phyloP scores from a whole-genome alignment of 2,113 vertebrate species.

The Misgurnus anguillicaudatus region DNA sequence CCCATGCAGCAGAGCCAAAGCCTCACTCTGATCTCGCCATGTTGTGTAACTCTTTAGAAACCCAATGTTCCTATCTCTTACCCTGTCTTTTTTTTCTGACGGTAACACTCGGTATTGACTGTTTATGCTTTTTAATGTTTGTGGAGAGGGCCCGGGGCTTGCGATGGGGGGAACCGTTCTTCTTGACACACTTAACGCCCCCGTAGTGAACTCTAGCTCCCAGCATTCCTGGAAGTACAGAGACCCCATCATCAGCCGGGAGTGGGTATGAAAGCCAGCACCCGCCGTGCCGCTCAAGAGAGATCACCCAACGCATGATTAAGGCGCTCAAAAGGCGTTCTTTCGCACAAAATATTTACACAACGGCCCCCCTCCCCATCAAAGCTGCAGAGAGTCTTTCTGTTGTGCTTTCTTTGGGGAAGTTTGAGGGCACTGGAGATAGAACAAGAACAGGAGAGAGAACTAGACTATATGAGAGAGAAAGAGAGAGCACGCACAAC shows the following conservation, averaged over 20 bases:
- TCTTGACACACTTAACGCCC: constrained; percentile 82
- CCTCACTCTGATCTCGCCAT: constrained; percentile 76
- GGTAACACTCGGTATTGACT: constrained; percentile 79
- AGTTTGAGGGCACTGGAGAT: constrained; percentile 68
- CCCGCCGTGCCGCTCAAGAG: constrained; percentile 70
- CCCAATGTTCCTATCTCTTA: constrained; percentile 70
- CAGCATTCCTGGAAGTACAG: constrained; percentile 76
- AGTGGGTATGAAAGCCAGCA: constrained; percentile 74
- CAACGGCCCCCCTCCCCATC: constrained; percentile 68
- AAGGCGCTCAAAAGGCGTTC: constrained; percentile 71
- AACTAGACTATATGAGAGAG: constrained; percentile 62
- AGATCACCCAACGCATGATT: constrained; percentile 78
- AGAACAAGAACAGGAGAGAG: constrained; percentile 65
- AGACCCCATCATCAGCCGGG: constrained; percentile 72
- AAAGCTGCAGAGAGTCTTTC: constrained; percentile 67
- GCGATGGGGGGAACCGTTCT: constrained; percentile 74
- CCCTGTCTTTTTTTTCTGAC: constrained; percentile 65
- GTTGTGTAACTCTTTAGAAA: constrained; percentile 81
- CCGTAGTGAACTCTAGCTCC: constrained; percentile 81
- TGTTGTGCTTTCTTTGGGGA: constrained; percentile 67
- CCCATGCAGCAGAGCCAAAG: constrained; percentile 64
- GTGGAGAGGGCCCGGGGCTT: constrained; percentile 74
- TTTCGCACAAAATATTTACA: constrained; percentile 71
- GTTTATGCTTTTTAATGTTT: constrained; percentile 81
- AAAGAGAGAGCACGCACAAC: constrained; percentile 54